Evolutionary conservation across 1,140 invertebrate genomes (phyloP).

Genomic region (Zophobas morio): DNA sequence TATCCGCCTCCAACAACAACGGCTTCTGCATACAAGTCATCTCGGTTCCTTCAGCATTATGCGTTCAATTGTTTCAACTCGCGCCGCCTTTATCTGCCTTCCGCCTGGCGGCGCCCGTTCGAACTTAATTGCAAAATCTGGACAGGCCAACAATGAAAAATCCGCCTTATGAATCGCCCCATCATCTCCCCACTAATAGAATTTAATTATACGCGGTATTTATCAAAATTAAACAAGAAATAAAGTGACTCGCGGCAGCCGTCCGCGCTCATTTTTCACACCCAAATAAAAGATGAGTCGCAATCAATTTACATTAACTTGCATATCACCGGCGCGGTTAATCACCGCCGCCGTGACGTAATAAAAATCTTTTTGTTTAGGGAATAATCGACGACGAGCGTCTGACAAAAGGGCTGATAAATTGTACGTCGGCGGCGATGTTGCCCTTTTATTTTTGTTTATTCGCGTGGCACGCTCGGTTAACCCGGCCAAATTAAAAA

Average conservation of each 20-base stretch:
- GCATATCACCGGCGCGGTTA: slow-evolving; percentile 32
- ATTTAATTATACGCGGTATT: slow-evolving; percentile 32
- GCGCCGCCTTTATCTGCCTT: slow-evolving; percentile 8
- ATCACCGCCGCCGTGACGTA: slow-evolving; percentile 19
- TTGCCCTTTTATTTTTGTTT: slow-evolving; percentile 14
- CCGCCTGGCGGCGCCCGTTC: background rate
- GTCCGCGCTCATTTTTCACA: slow-evolving; percentile 11
- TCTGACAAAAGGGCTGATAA: slow-evolving; percentile 32
- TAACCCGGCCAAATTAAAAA: slow-evolving; percentile 10
- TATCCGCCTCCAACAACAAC: too few species aligned
- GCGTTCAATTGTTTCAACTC: background rate
- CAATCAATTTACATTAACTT: slow-evolving; percentile 41
- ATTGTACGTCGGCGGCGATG: slow-evolving; percentile 7
- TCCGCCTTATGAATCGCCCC: slow-evolving; percentile 24
- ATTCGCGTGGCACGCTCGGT: slow-evolving; percentile 8
- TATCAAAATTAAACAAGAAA: slow-evolving; percentile 43
- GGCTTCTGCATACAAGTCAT: too few species aligned
- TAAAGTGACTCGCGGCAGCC: slow-evolving; percentile 31
- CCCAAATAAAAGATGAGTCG: slow-evolving; percentile 26
- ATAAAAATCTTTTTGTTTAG: slow-evolving; percentile 33
- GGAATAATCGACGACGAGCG: slow-evolving; percentile 9
- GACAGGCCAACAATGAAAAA: slow-evolving; percentile 30
- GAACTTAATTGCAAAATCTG: slow-evolving; percentile 15
- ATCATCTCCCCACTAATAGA: slow-evolving; percentile 16
- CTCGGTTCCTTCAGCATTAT: background rate